phyloP scores from a whole-genome alignment of 1,140 invertebrate genomes.

The Stegodyphus mimosarum region DNA sequence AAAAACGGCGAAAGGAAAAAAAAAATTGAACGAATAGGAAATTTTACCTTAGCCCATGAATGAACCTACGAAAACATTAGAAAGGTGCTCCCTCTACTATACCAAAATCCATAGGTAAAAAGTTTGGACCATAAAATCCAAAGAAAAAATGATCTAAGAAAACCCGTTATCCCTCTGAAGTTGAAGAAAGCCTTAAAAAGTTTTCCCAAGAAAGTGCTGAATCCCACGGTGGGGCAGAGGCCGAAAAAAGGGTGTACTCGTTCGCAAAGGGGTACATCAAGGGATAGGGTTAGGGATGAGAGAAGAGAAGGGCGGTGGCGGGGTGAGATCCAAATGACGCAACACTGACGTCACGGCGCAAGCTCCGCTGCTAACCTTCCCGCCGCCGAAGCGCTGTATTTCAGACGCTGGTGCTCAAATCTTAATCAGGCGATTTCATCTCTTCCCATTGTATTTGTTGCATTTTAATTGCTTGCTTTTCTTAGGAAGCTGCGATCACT shows the following conservation, averaged over 20 bases:
- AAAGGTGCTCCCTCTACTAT: too few species aligned
- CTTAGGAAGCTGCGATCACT: too few species aligned
- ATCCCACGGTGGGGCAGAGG: slow-evolving; percentile 32
- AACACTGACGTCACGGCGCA: slow-evolving; percentile 34
- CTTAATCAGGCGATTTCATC: slow-evolving; percentile 15
- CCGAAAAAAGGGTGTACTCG: background rate
- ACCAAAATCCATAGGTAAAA: too few species aligned
- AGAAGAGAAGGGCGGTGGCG: background rate
- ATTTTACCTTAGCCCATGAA: background rate
- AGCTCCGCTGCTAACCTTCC: slow-evolving; percentile 12
- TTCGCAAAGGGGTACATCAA: slow-evolving; percentile 15
- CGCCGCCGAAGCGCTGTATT: background rate
- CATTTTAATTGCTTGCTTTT: background rate
- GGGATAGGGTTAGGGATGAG: slow-evolving; percentile 1
- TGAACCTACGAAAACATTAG: background rate
- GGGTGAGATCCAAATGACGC: slow-evolving; percentile 20
- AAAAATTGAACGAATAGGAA: background rate
- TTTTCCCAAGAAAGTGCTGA: slow-evolving; percentile 10
- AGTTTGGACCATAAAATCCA: too few species aligned
- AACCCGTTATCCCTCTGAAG: too few species aligned
- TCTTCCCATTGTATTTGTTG: slow-evolving; percentile 16
- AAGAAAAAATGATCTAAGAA: too few species aligned
- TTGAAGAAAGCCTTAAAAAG: background rate
- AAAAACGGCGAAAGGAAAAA: background rate
- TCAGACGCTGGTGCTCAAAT: slow-evolving; percentile 18